Evolutionary conservation across 2,113 vertebrate genomes (phyloP).

Genomic region (Rhea americana): DNA sequence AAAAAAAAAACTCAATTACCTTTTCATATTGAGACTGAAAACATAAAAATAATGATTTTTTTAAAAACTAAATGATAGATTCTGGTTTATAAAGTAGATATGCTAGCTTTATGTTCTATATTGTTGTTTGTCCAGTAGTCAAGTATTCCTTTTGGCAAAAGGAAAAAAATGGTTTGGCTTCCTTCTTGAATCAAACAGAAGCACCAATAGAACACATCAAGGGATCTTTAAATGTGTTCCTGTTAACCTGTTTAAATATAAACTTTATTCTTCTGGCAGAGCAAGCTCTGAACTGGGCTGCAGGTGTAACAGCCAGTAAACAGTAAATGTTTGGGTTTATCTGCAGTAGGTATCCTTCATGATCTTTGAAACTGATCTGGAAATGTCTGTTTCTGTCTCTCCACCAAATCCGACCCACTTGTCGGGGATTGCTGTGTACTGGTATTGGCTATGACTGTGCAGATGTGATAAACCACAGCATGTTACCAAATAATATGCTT

Average conservation of each 20-base stretch:
- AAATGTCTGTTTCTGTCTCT: not conserved
- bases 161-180: not conserved
- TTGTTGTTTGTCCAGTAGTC: not conserved
- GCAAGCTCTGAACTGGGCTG: not conserved
- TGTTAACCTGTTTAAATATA: not conserved
- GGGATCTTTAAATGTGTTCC: not conserved
- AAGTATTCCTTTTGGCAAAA: not conserved
- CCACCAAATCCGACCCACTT: not conserved
- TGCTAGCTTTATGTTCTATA: accelerated
- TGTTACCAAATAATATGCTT: not conserved
- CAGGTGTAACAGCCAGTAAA: not conserved
- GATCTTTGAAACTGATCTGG: not conserved
- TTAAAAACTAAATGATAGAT: too few species aligned
- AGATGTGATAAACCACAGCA: not conserved
- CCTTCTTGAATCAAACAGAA: not conserved
- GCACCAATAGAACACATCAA: not conserved
- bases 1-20: not conserved
- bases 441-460: not conserved
- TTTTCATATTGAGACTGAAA: not conserved
- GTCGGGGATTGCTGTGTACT: accelerated
- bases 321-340: accelerated
- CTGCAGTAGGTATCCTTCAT: not conserved
- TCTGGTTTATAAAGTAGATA: not conserved
- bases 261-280: not conserved
- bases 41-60: not conserved